Evolutionary conservation across 2,797 vertebrate species (phyloP).

Genomic region (Zalophus californianus): DNA sequence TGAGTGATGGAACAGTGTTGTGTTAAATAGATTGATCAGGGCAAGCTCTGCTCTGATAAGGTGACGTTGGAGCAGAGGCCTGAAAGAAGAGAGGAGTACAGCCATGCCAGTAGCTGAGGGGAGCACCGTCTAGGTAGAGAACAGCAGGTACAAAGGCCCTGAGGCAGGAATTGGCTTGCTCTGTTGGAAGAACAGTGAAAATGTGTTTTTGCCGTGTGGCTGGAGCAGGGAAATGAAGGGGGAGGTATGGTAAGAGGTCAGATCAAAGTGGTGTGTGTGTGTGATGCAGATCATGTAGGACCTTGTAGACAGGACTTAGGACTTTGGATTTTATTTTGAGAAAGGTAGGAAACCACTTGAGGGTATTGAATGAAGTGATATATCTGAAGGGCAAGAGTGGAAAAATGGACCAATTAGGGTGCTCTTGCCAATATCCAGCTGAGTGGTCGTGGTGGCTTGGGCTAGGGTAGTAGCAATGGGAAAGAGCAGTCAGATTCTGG

Average conservation of each 20-base stretch:
- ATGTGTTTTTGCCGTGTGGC: not conserved
- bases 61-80: not conserved
- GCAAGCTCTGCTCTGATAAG: not conserved
- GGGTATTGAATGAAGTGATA: no score
- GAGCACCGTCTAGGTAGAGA: not conserved
- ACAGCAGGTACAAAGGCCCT: not conserved
- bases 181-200: not conserved
- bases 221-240: not conserved
- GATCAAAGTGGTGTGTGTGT: not conserved
- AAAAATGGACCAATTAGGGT: not conserved
- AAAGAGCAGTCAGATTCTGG: not conserved
- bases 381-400: not conserved
- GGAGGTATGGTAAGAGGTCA: fast-evolving
- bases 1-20: not conserved
- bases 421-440: not conserved
- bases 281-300: not conserved
- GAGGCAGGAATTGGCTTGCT: not conserved
- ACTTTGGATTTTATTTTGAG: not conserved
- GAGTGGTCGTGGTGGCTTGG: not conserved
- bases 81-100: not conserved
- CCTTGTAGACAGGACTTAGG: not conserved
- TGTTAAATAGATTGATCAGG: not conserved
- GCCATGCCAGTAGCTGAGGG: not conserved
- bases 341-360: not conserved
- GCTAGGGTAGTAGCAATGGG: no score